These are phyloP conservation scores for Cheilosia soror DNA, from an alignment of 2,888 invertebrate genomes.

Conservation along the genomic window DNA sequence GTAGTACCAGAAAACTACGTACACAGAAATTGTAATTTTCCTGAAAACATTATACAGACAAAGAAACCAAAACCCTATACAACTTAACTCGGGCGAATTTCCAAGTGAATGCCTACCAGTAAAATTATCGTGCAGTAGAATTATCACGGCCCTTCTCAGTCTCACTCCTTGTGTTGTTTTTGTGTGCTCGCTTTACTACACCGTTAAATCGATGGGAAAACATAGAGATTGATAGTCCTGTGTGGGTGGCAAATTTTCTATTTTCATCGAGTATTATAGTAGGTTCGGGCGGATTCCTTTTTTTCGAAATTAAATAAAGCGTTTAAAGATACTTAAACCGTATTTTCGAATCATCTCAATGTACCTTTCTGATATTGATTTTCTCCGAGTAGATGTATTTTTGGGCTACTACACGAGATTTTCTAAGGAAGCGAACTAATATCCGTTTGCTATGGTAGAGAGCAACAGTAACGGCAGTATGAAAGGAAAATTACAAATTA, in stretches of 20 bases:
- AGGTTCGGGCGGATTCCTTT: background rate
- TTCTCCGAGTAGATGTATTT: conserved; percentile 35
- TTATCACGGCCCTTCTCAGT: background rate
- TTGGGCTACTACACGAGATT: conserved; percentile 1
- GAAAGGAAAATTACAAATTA: conserved; percentile 48
- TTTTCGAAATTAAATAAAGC: conserved; percentile 45
- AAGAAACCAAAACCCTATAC: conserved; percentile 10
- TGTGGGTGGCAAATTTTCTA: conserved; percentile 53
- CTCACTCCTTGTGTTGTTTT: conserved; percentile 14
- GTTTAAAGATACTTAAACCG: conserved; percentile 30
- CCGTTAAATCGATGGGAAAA: conserved; percentile 65
- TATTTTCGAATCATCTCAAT: background rate
- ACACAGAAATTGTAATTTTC: conserved; percentile 41
- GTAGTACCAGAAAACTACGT: background rate
- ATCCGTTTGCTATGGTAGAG: background rate
- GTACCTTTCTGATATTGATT: conserved; percentile 11
- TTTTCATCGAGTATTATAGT: conserved; percentile 29
- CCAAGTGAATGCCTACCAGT: conserved; percentile 60
- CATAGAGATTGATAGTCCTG: conserved; percentile 57
- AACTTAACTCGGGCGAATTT: conserved; percentile 49
- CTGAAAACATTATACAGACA: conserved; percentile 31
- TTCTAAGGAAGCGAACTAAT: background rate
- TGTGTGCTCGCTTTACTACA: conserved; percentile 34
- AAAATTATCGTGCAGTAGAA: conserved; percentile 41
- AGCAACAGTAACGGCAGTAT: background rate